Base-by-base conservation (phyloP, 1,140 invertebrate genomes). In the Tetraneura akinire region DNA sequence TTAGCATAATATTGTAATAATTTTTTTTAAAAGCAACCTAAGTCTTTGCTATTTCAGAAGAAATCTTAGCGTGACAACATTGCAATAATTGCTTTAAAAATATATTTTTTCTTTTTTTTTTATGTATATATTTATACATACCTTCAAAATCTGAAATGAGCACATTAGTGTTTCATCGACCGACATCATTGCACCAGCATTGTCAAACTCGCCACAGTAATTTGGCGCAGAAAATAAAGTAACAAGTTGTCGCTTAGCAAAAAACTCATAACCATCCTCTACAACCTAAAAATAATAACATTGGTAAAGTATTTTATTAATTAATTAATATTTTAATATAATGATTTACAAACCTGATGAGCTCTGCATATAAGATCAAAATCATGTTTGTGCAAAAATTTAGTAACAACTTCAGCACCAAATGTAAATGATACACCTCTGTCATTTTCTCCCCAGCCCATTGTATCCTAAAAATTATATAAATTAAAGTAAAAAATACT, bases 341-440 rank as follows among this genome's bases (percentile, higher is more conserved):
- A 32, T 29, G 3, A 57, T 71, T 51, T 71, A 66, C 51, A 83
- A 87, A 95, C 93, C 89, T 94, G 93, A 87, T 95, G 93, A 45
- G 92, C 93, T 84, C 93, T 88, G 84, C 92, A 93, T 84, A 95
- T 93, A 80, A 94, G 88, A 86, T 94, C 92, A 83, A 93, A 91
- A 84, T 93, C 91, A 85, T 93, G 92, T 86, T 92, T 92, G 83
- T 91, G 89, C 81, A 93, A 87, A 87, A 93, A 93, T 85, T 92
- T 92, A 53, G 89, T 88, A 45, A 93, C 91, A 73, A 92, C 90
- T 86, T 92, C 90, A n/a, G 90, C 89, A 83, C 91, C 91, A 85
- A 92, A 92, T 32, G 91, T 91, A 83, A 91, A 94, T 16, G 90
- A 92, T 6, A 94, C 92, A 62, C 92, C 92, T 82, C 92, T 88